Evolutionary conservation across 2,113 vertebrate genomes (phyloP), one percentile per base, ranked within the genome.

Genomic region (Calyptommatus sinebrachiatus): DNA sequence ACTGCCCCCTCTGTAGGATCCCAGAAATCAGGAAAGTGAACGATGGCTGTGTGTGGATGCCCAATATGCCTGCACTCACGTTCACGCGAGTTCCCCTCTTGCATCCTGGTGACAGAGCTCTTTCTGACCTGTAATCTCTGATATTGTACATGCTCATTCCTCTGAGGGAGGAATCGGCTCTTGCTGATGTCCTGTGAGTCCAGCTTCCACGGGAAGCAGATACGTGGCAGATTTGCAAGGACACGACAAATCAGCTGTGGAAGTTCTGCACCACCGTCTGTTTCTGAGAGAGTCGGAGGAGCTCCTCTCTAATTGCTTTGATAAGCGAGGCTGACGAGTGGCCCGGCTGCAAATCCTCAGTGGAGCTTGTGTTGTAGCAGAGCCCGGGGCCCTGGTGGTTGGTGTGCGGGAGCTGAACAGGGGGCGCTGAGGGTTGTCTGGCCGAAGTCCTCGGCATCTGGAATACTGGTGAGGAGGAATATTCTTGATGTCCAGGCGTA

Each of bases 271-370:
- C 94, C 0, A 96, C 74, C 7, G 95, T 95, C 94, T 99, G 98
- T 92, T 99, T 99, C 94, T 99, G 98, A 71, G 98, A 99, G 78
- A 99, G 97, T 21, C 98, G 97, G 66, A 99, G 92, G 65, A 99
- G 97, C 94, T 99, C 98, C 95, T 99, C 98, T 48, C 98, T 95
- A 90, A 99, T 99, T 84, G 98, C 98, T 95, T 98, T 99, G 94
- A 99, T 99, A 91, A 99, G 97, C 28, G 98, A 99, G 79, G 98
- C 97, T 0, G 98, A 99, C 0, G 98, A 99, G 90, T 99, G 97
- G 75, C 95, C 91, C 1, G 98, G 96, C 75, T 97, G 96, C 76
- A 97, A 94, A 72, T 97, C 96, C 86, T 97, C 95, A 14, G 96
- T 95, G 72, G 96, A 96, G 88, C 95, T 94, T 66, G 96, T 92